These are phyloP conservation scores for Lutra lutra DNA, from an alignment of 2,797 vertebrate species.

Conservation along the genomic window DNA sequence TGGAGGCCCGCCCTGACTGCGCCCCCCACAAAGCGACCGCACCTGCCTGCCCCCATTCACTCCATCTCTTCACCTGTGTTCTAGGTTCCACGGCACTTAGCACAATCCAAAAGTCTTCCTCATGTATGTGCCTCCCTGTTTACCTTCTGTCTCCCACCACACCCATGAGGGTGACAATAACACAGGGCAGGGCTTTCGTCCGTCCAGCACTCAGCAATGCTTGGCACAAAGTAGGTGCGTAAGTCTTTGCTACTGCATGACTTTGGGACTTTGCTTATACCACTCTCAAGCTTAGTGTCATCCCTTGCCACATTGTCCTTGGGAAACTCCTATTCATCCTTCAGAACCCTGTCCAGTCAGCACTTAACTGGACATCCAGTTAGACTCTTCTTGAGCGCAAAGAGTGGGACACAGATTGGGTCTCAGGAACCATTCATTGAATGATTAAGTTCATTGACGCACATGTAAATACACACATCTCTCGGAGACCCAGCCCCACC, in stretches of 20 bases:
- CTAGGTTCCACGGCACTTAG: fast-evolving
- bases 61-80: background rate
- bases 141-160: background rate
- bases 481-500: background rate
- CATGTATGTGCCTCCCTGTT: background rate
- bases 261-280: background rate
- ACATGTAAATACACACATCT: background rate
- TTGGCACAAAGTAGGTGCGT: background rate
- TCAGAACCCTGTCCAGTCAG: background rate
- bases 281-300: background rate
- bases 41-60: background rate
- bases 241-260: too few relatives aligned
- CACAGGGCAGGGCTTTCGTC: background rate
- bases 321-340: slow-evolving; percentile 34
- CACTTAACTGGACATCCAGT: background rate
- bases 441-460: background rate
- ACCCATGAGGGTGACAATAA: background rate
- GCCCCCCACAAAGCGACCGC: background rate
- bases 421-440: background rate
- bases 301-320: fast-evolving
- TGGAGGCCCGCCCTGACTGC: background rate
- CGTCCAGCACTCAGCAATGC: background rate
- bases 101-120: background rate
- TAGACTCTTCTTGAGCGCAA: background rate
- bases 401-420: background rate